These are phyloP conservation scores for Epinotia nisella DNA, from an alignment of 2,888 invertebrate species.

Conservation along the genomic window DNA sequence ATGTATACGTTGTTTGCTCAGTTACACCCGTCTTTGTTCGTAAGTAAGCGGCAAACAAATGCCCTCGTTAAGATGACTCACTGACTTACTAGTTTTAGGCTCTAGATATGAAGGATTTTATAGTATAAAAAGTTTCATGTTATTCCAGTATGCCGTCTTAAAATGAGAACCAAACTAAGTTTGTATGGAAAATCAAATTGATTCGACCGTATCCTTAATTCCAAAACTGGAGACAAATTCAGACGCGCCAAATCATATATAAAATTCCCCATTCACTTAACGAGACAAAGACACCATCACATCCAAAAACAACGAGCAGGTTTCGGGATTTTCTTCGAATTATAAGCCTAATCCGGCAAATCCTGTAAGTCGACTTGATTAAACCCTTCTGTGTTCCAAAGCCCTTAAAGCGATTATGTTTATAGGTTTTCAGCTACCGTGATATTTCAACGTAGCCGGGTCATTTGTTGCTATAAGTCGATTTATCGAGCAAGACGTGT, in stretches of 20 bases:
- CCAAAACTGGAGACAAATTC: neutral
- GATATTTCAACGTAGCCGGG: slow-evolving; percentile 25
- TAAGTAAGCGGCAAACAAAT: slow-evolving; percentile 3
- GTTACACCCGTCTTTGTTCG: neutral
- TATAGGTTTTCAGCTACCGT: slow-evolving; percentile 34
- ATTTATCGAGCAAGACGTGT: neutral
- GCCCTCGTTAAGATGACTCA: slow-evolving; percentile 1
- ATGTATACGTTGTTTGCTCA: slow-evolving; percentile 1
- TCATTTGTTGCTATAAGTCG: slow-evolving; percentile 23
- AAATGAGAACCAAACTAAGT: too few relatives aligned
- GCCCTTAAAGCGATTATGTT: slow-evolving; percentile 41
- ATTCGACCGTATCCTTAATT: neutral
- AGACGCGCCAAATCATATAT: neutral
- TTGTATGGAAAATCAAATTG: too few relatives aligned
- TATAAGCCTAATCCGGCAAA: slow-evolving; percentile 45
- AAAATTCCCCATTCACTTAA: neutral
- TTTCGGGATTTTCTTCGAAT: slow-evolving; percentile 40
- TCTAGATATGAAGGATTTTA: too few relatives aligned
- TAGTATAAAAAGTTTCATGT: too few relatives aligned
- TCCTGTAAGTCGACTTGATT: slow-evolving; percentile 47
- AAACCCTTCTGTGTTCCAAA: slow-evolving; percentile 48
- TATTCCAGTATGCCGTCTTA: too few relatives aligned
- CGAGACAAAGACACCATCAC: slow-evolving; percentile 6
- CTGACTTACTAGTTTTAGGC: too few relatives aligned
- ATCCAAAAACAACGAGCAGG: slow-evolving; percentile 24